Percentiles rank a stretch among this genome's conserved stretches.
Evolutionary conservation across 2,113 vertebrate genomes (phyloP).

Genomic region (Etheostoma cragini): DNA sequence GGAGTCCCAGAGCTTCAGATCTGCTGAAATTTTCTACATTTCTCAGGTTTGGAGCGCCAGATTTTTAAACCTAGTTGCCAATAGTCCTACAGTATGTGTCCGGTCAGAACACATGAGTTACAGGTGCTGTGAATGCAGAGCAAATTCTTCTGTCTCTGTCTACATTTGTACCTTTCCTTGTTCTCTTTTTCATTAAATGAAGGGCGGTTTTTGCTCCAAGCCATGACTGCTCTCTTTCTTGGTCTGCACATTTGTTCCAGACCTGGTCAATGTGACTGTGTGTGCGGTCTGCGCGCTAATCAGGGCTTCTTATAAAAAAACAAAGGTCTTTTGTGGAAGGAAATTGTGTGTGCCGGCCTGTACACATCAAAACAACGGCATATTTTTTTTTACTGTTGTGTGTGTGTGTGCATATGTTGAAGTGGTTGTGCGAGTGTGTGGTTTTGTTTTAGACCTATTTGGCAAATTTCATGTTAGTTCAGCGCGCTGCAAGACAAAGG

Average conservation of each 20-base stretch:
- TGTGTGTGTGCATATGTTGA: conserved; percentile 29
- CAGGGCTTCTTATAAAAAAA: conserved; percentile 58
- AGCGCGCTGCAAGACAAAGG: conserved; percentile 58
- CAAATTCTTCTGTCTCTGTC: not conserved
- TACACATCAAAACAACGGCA: not conserved
- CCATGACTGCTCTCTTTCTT: conserved; percentile 1
- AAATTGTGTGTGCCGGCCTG: conserved; percentile 4
- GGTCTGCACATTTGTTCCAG: conserved; percentile 17
- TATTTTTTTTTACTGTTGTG: conserved; percentile 9
- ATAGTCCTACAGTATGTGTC: not conserved
- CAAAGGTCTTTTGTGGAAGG: conserved; percentile 67
- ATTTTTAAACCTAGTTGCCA: not conserved
- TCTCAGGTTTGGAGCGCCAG: not conserved
- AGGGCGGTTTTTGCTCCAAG: conserved; percentile 12
- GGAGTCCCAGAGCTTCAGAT: not conserved
- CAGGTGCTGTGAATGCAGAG: not conserved
- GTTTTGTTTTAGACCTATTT: conserved; percentile 44
- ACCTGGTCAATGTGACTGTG: conserved; percentile 36
- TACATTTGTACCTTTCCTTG: not conserved
- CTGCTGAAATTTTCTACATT: not conserved
- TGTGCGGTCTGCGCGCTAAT: conserved; percentile 60
- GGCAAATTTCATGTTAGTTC: conserved; percentile 63
- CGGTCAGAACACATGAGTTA: not conserved
- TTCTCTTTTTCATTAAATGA: not conserved
- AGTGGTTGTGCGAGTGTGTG: conserved; percentile 25